Percentiles rank a stretch among this genome's conserved stretches.
Conservation (phyloP, 2,888 invertebrate species). For the Athripsodes cinereus region DNA sequence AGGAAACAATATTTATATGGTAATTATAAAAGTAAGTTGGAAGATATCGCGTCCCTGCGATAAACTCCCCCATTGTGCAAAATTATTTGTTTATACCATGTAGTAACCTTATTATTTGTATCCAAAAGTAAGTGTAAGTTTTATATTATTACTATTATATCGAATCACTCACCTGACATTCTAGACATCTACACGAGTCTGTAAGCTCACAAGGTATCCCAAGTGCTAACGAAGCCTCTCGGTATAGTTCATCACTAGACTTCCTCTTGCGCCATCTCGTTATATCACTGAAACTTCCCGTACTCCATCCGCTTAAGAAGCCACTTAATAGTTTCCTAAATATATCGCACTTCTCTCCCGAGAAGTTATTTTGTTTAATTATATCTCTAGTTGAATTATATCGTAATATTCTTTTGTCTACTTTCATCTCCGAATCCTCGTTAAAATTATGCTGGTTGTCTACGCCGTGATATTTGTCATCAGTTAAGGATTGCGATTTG, state of each 20-base stretch:
- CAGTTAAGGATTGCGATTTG: conserved; percentile 12
- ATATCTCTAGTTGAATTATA: conserved; percentile 13
- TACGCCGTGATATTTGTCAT: conserved; percentile 4
- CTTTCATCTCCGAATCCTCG: conserved; percentile 8
- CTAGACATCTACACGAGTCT: conserved; percentile 25
- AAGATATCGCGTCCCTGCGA: no score
- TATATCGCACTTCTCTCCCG: conserved; percentile 25
- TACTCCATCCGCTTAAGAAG: conserved; percentile 20
- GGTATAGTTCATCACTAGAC: conserved; percentile 21
- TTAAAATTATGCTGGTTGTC: not conserved
- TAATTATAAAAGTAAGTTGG: no score
- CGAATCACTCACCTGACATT: conserved; percentile 23
- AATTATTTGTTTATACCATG: no score
- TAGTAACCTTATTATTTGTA: no score
- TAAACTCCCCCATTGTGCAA: no score
- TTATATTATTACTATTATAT: no score
- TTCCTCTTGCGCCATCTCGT: conserved; percentile 21
- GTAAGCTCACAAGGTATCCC: conserved; percentile 25
- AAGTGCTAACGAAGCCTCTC: conserved; percentile 23
- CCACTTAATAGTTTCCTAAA: conserved; percentile 22
- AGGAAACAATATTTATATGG: no score
- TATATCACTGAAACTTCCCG: conserved; percentile 11
- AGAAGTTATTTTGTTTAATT: conserved; percentile 19
- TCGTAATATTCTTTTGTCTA: conserved; percentile 1
- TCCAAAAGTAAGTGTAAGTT: no score